These are phyloP conservation scores for Dendrocopos noguchii DNA, from an alignment of 2,113 vertebrate species.

Conservation along the genomic window DNA sequence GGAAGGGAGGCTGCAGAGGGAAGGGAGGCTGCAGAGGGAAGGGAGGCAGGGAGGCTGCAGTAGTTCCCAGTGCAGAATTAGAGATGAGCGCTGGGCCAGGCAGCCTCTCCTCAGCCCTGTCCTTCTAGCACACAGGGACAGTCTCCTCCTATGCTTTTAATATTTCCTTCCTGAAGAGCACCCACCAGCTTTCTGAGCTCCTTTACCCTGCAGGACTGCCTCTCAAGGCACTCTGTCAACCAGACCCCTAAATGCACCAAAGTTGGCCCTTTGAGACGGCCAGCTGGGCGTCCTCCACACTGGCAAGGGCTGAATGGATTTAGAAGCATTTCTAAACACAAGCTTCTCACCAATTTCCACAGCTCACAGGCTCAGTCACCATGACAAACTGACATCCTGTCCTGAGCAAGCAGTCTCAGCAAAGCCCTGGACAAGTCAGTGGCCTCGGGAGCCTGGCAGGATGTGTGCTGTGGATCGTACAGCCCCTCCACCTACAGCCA, in stretches of 20 bases:
- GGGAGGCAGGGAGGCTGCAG: background rate
- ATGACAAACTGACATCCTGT: background rate
- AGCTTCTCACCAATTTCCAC: background rate
- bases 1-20: too few relatives aligned
- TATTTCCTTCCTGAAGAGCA: background rate
- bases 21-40: too few relatives aligned
- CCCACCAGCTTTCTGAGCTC: background rate
- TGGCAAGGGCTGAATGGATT: background rate
- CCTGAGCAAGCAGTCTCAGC: background rate
- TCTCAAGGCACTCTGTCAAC: background rate
- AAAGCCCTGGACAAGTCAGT: background rate
- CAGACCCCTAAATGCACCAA: background rate
- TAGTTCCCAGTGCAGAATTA: background rate
- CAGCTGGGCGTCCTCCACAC: background rate
- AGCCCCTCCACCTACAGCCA: background rate
- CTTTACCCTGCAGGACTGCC: background rate
- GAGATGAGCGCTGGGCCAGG: rapidly evolving
- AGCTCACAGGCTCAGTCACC: background rate
- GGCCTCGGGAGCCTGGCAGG: background rate
- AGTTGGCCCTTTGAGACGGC: background rate
- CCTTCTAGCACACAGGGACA: rapidly evolving
- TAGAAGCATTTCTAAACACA: background rate
- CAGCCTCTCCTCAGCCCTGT: background rate
- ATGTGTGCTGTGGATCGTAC: rapidly evolving
- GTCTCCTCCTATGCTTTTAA: background rate